Evolutionary conservation across 2,888 invertebrate species (phyloP).

Genomic region (Orthosia incerta): DNA sequence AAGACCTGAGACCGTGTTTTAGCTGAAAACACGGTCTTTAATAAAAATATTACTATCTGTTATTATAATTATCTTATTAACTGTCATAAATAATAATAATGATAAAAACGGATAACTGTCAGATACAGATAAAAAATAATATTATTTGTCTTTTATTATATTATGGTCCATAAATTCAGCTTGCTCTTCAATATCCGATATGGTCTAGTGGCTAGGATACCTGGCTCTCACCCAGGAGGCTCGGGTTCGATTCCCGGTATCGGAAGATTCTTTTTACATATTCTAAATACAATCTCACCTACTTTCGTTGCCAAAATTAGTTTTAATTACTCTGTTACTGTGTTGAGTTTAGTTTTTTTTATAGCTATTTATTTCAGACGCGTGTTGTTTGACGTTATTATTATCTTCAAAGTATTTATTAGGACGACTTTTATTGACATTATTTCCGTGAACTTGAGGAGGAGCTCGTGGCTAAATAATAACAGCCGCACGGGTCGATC

Average conservation of each 20-base stretch:
- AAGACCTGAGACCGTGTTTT: no score
- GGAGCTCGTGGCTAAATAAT: no score
- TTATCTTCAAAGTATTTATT: background rate
- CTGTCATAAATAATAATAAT: conserved; percentile 27
- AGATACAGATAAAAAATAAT: conserved; percentile 1
- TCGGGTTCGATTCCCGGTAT: conserved; percentile 92
- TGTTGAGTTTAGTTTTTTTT: conserved; percentile 18
- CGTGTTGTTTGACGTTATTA: background rate
- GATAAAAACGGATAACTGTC: conserved; percentile 15
- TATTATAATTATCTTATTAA: conserved; percentile 25
- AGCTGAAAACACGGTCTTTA: conserved; percentile 18
- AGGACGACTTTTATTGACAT: background rate
- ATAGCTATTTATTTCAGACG: conserved; percentile 12
- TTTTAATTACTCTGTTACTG: conserved; percentile 33
- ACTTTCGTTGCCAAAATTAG: conserved; percentile 18
- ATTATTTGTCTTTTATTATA: background rate
- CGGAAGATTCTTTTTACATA: conserved; percentile 84
- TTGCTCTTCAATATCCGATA: conserved; percentile 80
- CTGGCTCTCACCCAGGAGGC: conserved; percentile 92
- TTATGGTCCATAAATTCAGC: background rate
- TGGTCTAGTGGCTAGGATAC: conserved; percentile 92
- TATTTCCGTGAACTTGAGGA: no score
- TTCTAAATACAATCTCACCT: conserved; percentile 1
- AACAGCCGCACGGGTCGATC: no score
- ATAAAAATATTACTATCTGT: conserved; percentile 22